Evolutionary conservation across 2,888 invertebrate species (phyloP), one percentile per base, ranked within the genome.

Genomic region (Agriopis aurantiaria): DNA sequence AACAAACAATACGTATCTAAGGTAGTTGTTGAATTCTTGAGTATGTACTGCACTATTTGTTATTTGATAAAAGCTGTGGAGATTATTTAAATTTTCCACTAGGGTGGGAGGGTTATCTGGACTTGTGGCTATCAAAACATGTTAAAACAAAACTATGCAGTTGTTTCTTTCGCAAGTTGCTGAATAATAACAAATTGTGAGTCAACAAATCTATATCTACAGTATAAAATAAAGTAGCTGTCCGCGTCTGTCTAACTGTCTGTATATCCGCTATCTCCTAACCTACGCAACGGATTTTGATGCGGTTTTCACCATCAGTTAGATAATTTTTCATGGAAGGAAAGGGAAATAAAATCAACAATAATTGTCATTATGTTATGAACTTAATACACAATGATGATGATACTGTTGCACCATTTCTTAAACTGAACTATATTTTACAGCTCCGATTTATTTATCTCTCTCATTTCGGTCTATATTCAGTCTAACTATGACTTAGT

Each of bases 81-180:
- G 10, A 7, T 14, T 17, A 11, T 58, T 17, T 6, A 65, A 59
- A 59, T 46, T n/a, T 59, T 59, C 52, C 45, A 59, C 46, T n/a
- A 45, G 45, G n/a, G n/a, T n/a, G n/a, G n/a, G n/a, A n/a, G n/a
- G 52, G 65, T 65, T 58, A 52, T 51, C 65, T 14, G 12, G 46
- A 45, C 43, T 57, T 14, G 14, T 0, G 12, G 46, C 58, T 58
- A 46, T 58, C 43, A 43, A 56, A 57, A 4, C 11, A 17, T 33
- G 33, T 46, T 17, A 23, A 12, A 23, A 43, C 57, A 45, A 14
- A 41, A 43, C 41, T 17, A 17, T 57, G 57, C n/a, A 40, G 1
- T 55, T 40, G 40, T 5, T 33, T 33, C 33, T 33, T 3, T 33
- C 3, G 2, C 23, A 23, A 23, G 0, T 17, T 23, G 23, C 23